Percentiles rank a stretch among this genome's conserved stretches.
phyloP scores from a whole-genome alignment of 2,888 invertebrate species.

The Lepidochrysops patricia region DNA sequence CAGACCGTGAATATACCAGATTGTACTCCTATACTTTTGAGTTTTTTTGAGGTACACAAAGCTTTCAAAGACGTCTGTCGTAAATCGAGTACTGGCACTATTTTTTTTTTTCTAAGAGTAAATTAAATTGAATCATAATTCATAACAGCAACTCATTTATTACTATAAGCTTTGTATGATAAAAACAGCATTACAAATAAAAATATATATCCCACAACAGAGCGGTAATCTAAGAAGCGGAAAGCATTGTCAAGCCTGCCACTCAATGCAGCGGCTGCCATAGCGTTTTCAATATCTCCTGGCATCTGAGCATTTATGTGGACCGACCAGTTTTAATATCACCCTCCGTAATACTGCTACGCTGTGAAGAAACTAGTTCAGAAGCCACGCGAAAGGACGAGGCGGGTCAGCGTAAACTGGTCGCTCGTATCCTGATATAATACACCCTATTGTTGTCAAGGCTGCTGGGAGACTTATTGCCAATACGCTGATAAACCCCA shows the following conservation, averaged over 20 bases:
- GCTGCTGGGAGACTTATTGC: conserved; percentile 35
- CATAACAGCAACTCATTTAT: not conserved
- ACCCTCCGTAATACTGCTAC: conserved; percentile 11
- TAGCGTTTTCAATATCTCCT: conserved; percentile 41
- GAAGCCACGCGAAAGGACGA: conserved; percentile 16
- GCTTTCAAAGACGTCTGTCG: not conserved
- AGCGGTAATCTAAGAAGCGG: not conserved
- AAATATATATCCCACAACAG: not conserved
- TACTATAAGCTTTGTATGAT: not conserved
- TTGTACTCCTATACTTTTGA: conserved; percentile 22
- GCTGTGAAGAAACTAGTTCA: conserved; percentile 19
- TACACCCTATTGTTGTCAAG: conserved; percentile 33
- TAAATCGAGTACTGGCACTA: not conserved
- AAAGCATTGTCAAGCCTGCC: conserved; percentile 22
- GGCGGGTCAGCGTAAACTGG: conserved; percentile 26
- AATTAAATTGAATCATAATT: not conserved
- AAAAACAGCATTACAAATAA: not conserved
- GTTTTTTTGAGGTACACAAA: not conserved
- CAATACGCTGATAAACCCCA: conserved; percentile 39
- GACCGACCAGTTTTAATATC: conserved; percentile 30
- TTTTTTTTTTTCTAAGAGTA: not conserved
- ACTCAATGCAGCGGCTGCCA: conserved; percentile 36
- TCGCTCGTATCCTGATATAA: conserved; percentile 26
- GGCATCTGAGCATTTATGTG: conserved; percentile 38
- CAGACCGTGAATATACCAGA: conserved; percentile 34